Conservation (phyloP, 1,140 invertebrate species). For the Callitettix versicolor region DNA sequence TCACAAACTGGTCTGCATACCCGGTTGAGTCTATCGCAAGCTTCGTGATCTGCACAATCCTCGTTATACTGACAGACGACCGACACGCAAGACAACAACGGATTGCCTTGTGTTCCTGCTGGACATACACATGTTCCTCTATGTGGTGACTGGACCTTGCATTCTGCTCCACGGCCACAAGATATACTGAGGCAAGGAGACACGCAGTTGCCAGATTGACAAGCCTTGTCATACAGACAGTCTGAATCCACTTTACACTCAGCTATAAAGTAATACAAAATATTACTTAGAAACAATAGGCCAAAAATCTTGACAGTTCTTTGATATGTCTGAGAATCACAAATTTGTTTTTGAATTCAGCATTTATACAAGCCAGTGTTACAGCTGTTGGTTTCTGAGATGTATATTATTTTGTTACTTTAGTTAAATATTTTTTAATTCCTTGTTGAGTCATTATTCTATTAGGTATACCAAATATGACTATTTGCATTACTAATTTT, state of each 20-base stretch:
- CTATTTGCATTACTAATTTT: no score
- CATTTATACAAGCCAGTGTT: no score
- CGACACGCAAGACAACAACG: conserved; percentile 67
- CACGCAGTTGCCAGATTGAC: conserved; percentile 63
- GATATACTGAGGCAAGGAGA: conserved; percentile 58
- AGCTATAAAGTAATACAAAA: conserved; percentile 51
- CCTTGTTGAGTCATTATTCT: no score
- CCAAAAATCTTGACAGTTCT: no score
- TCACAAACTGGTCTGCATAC: conserved; percentile 74
- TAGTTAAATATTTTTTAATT: no score
- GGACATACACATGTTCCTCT: conserved; percentile 72
- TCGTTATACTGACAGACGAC: conserved; percentile 80
- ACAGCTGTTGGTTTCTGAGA: no score
- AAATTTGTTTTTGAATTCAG: no score
- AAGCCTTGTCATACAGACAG: conserved; percentile 77
- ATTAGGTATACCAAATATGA: no score
- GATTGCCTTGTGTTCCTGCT: conserved; percentile 71
- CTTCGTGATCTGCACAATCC: conserved; percentile 75
- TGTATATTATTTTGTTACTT: no score
- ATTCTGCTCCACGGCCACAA: conserved; percentile 72
- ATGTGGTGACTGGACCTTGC: conserved; percentile 46
- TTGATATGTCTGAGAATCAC: no score
- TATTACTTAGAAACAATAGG: no score
- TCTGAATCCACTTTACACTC: conserved; percentile 72
- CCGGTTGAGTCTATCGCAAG: conserved; percentile 73